phyloP scores from a whole-genome alignment of 1,140 invertebrate species.

The Asbolus verrucosus region DNA sequence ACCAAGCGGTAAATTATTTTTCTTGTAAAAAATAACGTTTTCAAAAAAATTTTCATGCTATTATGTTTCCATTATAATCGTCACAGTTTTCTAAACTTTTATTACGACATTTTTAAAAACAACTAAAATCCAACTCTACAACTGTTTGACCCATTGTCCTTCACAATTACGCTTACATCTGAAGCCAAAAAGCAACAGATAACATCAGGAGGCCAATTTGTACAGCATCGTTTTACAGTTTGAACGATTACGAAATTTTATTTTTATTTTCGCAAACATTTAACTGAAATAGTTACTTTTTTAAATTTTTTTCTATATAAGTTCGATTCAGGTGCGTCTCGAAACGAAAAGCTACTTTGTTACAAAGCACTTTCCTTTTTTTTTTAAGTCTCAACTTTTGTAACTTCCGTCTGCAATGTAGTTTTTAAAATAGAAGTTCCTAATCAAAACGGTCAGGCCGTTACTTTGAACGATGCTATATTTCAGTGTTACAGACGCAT shows the following conservation, averaged over 20 bases:
- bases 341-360: not conserved
- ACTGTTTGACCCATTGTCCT: not conserved
- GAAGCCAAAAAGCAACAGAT: not conserved
- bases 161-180: not conserved
- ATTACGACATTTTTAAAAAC: too few relatives aligned
- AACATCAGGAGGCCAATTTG: constrained; percentile 1
- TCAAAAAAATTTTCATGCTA: too few relatives aligned
- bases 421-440: too few relatives aligned
- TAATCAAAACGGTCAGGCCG: too few relatives aligned
- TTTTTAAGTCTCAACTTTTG: not conserved
- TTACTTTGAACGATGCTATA: too few relatives aligned
- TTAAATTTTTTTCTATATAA: not conserved
- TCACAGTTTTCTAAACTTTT: too few relatives aligned
- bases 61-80: too few relatives aligned
- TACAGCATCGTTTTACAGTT: constrained; percentile 2
- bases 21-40: too few relatives aligned
- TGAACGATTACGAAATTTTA: not conserved
- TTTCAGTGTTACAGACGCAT: too few relatives aligned
- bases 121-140: too few relatives aligned
- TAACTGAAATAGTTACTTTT: not conserved
- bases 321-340: not conserved
- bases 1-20: too few relatives aligned
- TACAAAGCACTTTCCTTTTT: too few relatives aligned
- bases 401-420: not conserved
- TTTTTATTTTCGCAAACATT: not conserved